These are phyloP conservation scores for Colius striatus DNA, from an alignment of 2,113 vertebrate genomes.

Conservation along the genomic window DNA sequence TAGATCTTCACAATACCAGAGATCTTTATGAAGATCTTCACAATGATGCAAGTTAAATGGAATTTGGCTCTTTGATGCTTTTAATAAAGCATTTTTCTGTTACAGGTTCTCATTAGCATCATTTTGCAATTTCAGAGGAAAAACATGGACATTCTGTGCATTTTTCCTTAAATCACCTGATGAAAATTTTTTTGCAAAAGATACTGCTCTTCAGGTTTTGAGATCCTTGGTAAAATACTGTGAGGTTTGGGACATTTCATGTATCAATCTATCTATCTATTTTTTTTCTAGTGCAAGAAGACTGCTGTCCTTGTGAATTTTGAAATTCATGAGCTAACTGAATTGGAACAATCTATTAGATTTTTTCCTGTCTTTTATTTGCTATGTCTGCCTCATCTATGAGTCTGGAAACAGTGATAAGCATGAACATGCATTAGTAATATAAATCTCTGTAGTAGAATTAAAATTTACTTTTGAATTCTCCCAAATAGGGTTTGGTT, in stretches of 20 bases:
- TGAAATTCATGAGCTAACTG: background rate
- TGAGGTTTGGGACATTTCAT: background rate
- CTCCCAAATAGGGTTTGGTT: fast-evolving
- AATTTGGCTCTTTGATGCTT: background rate
- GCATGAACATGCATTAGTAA: background rate
- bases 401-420: background rate
- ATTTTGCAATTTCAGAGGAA: background rate
- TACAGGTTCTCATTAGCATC: background rate
- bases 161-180: background rate
- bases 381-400: background rate
- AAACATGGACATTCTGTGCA: background rate
- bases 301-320: background rate
- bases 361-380: background rate
- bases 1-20: background rate
- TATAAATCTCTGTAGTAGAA: background rate
- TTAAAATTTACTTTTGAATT: background rate
- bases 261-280: background rate
- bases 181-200: background rate
- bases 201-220: background rate
- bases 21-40: too few species aligned
- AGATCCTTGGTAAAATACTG: background rate
- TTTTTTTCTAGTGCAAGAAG: background rate
- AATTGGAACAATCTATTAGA: background rate
- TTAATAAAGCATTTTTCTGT: background rate
- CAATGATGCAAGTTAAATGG: background rate